phyloP scores from a whole-genome alignment of 2,888 invertebrate genomes.

The Pristionchus japonicus region DNA sequence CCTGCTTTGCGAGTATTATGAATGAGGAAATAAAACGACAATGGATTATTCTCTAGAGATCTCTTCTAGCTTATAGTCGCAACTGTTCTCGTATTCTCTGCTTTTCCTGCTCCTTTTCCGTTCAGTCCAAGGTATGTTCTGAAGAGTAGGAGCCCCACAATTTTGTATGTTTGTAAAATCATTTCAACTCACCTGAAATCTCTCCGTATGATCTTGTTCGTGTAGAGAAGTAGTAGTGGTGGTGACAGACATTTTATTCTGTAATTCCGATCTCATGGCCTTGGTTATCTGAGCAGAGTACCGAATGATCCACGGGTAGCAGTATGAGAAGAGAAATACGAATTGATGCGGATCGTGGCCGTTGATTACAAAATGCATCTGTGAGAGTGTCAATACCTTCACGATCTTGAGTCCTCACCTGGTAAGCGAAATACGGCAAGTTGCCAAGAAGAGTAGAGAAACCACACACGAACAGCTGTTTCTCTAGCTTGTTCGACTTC shows the following conservation, averaged over 20 bases:
- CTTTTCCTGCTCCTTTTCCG: no score
- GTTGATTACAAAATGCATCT: not conserved
- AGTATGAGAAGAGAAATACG: not conserved
- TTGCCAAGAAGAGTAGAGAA: not conserved
- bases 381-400: not conserved
- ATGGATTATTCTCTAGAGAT: no score
- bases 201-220: not conserved
- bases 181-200: not conserved
- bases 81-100: no score
- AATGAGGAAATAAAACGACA: no score
- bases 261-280: not conserved
- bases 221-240: not conserved
- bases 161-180: not conserved
- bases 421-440: not conserved
- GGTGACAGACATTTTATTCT: not conserved
- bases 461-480: not conserved
- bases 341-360: not conserved
- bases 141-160: not conserved
- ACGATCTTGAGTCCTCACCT: not conserved
- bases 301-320: not conserved
- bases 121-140: not conserved
- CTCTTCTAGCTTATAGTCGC: no score
- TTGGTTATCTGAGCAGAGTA: not conserved
- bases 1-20: no score
- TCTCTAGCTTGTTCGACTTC: not conserved